Percentiles rank a stretch among this genome's conserved stretches.
These are phyloP conservation scores for Tiliacea aurago DNA, from an alignment of 2,888 invertebrate genomes.

Conservation along the genomic window DNA sequence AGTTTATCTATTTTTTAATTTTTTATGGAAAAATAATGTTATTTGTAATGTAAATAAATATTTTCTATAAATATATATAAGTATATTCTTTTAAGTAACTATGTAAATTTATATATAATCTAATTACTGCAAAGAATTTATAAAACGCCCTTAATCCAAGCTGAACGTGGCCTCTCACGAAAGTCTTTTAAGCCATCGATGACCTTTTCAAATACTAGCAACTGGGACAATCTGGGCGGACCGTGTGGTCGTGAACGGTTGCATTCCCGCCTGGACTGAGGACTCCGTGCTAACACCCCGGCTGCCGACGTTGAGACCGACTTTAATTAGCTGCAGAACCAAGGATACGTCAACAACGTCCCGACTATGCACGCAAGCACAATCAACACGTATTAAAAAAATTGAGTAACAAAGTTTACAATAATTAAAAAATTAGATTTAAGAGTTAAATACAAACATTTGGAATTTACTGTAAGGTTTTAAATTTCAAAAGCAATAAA, in stretches of 20 bases:
- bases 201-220: slow-evolving; percentile 45
- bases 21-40: slow-evolving; percentile 14
- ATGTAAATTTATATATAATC: slow-evolving; percentile 12
- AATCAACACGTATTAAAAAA: background rate
- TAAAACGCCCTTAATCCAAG: slow-evolving; percentile 26
- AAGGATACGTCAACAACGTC: background rate
- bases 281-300: slow-evolving; percentile 19
- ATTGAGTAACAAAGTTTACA: background rate
- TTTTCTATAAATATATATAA: slow-evolving; percentile 14
- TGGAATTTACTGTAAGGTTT: background rate
- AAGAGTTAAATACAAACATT: background rate
- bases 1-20: background rate
- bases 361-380: background rate
- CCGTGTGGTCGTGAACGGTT: background rate
- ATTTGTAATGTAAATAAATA: slow-evolving; percentile 29
- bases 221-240: slow-evolving; percentile 44
- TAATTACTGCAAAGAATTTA: slow-evolving; percentile 28
- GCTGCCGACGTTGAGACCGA: slow-evolving; percentile 15
- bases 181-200: slow-evolving; percentile 38
- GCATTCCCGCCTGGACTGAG: slow-evolving; percentile 11
- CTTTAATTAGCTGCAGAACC: background rate
- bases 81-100: slow-evolving; percentile 3
- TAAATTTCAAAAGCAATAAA: background rate
- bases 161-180: background rate
- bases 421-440: background rate